A percentile compares a stretch with the other conserved stretches of the same genome.
Evolutionary conservation across 1,140 invertebrate genomes (phyloP).

Genomic region (Parasteatoda tepidariorum): DNA sequence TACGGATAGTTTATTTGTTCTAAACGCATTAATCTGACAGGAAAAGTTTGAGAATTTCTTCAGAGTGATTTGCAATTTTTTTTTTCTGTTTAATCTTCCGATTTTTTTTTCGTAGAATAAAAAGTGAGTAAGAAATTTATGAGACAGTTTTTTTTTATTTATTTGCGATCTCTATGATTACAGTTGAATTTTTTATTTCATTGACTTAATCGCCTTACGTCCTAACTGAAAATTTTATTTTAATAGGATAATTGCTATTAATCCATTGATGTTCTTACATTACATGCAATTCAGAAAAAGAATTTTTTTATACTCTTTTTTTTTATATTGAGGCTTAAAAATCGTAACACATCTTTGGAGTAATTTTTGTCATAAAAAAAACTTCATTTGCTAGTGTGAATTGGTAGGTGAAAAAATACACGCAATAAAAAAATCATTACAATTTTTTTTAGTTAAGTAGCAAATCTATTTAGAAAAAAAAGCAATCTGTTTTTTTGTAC

Average conservation of each 20-base stretch:
- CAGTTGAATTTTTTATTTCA: not conserved
- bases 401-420: no score
- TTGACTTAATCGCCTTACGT: not conserved
- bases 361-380: no score
- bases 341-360: no score
- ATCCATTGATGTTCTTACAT: not conserved
- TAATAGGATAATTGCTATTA: not conserved
- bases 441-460: no score
- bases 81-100: not conserved
- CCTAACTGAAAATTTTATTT: not conserved
- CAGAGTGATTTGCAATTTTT: not conserved
- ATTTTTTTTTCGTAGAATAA: not conserved
- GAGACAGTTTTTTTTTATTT: not conserved
- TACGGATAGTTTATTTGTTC: constrained; percentile 40
- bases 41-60: not conserved
- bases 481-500: no score
- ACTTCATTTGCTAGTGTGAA: no score
- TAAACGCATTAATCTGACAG: constrained; percentile 23
- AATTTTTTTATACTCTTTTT: not conserved
- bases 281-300: not conserved
- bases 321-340: no score
- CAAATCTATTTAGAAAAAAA: no score
- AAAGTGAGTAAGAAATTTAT: not conserved
- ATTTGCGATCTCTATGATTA: not conserved
- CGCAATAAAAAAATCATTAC: no score